Evolutionary conservation across 2,888 invertebrate species (phyloP), one percentile per base, ranked within the genome.

Genomic region (Cephus nigrinus): DNA sequence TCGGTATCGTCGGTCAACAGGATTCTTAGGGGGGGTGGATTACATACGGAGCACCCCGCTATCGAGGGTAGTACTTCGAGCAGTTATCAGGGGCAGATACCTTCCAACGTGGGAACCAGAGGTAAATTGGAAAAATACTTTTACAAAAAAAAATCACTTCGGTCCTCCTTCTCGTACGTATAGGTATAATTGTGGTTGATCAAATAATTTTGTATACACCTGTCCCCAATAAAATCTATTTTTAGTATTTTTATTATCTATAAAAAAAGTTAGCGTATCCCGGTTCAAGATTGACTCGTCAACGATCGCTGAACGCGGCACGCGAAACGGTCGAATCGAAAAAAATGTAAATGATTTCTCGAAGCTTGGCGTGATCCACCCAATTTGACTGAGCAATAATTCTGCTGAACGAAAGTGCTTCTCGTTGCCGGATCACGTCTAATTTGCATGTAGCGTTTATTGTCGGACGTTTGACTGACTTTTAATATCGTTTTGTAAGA

Each of bases 1-100:
- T 98, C 98, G 12, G 98, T 98, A 85, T 98, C 98, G 81, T 98
- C 98, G 1, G 98, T 98, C 79, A 98, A 98, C 92, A 93, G 98
- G 84, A 98, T 98, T 87, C 93, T 98, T 71, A 94, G 98, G 82
- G 97, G 97, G 91, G 96, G 97, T 80, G 97, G 97, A 0, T 94
- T 96, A 9, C 96, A 96, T 95, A 95, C 95, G 12, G 90, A 90
- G 81, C 90, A 89, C 83, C 87, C 90, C 23, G 79, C 85, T 11
- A 85, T 88, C 77, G 88, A 89, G 76, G 79, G 83, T 69, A 82
- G 87, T 40, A 82, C 89, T 12, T 84, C 89, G n/a, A 82, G 85
- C 55, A 79, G 85, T 76, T 90, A 90, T 79, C 85, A 88, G 33
- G 84, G 88, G 74, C 89, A 87, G 79, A 85, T 89, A 31, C 86